Base-by-base conservation (phyloP, 2,888 invertebrate species). In the Mimachlamys varia region DNA sequence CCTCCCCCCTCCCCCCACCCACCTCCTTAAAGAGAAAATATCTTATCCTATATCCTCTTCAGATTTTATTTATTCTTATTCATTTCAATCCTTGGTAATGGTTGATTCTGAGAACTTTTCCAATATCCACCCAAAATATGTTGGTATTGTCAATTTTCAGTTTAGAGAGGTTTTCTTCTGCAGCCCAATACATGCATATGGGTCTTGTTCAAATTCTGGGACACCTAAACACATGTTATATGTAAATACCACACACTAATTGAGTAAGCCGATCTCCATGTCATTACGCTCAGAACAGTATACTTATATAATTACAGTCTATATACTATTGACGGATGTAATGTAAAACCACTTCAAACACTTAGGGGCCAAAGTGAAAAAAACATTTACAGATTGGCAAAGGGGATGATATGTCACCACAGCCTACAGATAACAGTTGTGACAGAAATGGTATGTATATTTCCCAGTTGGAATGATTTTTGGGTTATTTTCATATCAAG, bases 301-400 rank as follows among this genome's bases (percentile, higher is more conserved):
- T 76, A 76, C 76, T 76, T 76, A 76, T 76, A 76, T 76, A 76
- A 76, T 76, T 76, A 76, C 13, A 76, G 76, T 33, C n/a, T 62
- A 22, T 62, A 76, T 22, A 15, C 76, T 76, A 76, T 76, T 76
- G 76, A 76, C 76, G 76, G 27, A 7, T 27, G 76, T 76, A 76
- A 76, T 2, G 13, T 22, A 76, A 76, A 27, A 76, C 76, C 76
- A 76, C 76, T 76, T 76, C 76, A 76, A 76, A 76, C 22, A 76
- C 76, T 76, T 76, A 76, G 27, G 76, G 17, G 76, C 33, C 76
- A 76, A 33, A 76, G 76, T 76, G 76, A 76, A 76, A 76, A 76
- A 76, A 58, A 76, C 27, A 27, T 22, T 7, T 33, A 27, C 2
- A 76, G 76, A 76, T 76, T 76, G 0, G 1, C 2, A 76, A 33